Conservation (phyloP, 2,888 invertebrate species). For the Acanthosepion esculentum region DNA sequence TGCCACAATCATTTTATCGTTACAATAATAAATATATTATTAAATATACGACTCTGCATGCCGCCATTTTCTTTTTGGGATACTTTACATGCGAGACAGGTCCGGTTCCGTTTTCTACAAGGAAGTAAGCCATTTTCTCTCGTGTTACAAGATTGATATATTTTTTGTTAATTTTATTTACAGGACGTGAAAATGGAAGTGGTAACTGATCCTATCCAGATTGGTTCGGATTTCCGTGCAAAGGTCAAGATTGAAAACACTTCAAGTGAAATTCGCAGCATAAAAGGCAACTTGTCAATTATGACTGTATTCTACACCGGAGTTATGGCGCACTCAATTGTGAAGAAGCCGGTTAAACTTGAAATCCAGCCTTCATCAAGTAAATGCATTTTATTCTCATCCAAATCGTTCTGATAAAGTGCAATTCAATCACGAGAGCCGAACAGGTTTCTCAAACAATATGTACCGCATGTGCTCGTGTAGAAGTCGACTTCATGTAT, state of each 20-base stretch:
- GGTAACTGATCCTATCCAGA: background rate
- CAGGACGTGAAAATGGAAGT: conserved; percentile 8
- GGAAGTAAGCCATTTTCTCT: no score
- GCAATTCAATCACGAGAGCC: no score
- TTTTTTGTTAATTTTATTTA: background rate
- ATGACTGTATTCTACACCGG: background rate
- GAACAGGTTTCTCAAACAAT: no score
- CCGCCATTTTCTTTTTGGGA: no score
- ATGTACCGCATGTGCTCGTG: no score
- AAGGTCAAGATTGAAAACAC: background rate
- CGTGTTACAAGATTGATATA: no score
- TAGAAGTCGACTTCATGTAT: no score
- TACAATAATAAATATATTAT: no score
- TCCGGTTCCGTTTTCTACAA: no score
- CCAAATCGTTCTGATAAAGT: background rate
- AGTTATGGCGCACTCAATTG: background rate
- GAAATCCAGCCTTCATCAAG: background rate
- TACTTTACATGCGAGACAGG: no score
- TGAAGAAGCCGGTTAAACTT: background rate
- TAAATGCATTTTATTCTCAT: background rate
- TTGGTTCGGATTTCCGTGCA: background rate
- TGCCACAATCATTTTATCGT: no score
- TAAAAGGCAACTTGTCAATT: background rate
- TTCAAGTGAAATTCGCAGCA: background rate
- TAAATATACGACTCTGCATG: no score